Percentiles rank a stretch among this genome's conserved stretches.
These are phyloP conservation scores for Perdita meconis DNA, from an alignment of 2,888 invertebrate species.

Conservation along the genomic window DNA sequence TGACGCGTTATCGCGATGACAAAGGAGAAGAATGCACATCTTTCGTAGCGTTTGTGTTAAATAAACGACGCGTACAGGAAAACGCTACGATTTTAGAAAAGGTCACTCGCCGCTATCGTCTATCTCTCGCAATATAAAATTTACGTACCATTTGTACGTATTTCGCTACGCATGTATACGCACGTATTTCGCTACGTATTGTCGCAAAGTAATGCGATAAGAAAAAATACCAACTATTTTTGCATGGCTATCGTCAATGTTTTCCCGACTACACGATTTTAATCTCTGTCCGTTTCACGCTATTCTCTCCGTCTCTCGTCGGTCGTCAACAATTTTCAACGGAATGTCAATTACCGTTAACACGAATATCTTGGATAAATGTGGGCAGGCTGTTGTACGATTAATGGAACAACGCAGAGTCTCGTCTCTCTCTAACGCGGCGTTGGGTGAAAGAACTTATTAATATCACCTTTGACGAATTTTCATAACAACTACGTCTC, in stretches of 20 bases:
- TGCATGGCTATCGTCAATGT: slow-evolving; percentile 34
- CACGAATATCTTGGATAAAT: slow-evolving; percentile 43
- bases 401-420: slow-evolving; percentile 40
- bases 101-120: slow-evolving; percentile 2
- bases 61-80: slow-evolving; percentile 37
- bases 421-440: slow-evolving; percentile 36
- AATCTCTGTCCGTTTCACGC: slow-evolving; percentile 23
- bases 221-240: slow-evolving; percentile 25
- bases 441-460: slow-evolving; percentile 27
- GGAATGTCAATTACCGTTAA: slow-evolving; percentile 55
- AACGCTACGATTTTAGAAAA: slow-evolving; percentile 42
- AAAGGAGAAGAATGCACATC: slow-evolving; percentile 26
- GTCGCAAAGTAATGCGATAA: slow-evolving; percentile 32
- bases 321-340: slow-evolving; percentile 34
- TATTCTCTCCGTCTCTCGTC: slow-evolving; percentile 17
- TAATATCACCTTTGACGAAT: slow-evolving; percentile 32
- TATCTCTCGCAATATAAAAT: slow-evolving; percentile 31
- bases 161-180: slow-evolving; percentile 39
- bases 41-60: slow-evolving; percentile 28
- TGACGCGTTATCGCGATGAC: slow-evolving; percentile 19
- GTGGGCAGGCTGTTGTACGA: slow-evolving; percentile 32
- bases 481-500: slow-evolving; percentile 20
- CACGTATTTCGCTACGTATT: too few species aligned
- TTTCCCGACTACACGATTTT: slow-evolving; percentile 41
- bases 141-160: slow-evolving; percentile 29